Conservation (phyloP, 2,888 invertebrate genomes). For the Nomada fabriciana region DNA sequence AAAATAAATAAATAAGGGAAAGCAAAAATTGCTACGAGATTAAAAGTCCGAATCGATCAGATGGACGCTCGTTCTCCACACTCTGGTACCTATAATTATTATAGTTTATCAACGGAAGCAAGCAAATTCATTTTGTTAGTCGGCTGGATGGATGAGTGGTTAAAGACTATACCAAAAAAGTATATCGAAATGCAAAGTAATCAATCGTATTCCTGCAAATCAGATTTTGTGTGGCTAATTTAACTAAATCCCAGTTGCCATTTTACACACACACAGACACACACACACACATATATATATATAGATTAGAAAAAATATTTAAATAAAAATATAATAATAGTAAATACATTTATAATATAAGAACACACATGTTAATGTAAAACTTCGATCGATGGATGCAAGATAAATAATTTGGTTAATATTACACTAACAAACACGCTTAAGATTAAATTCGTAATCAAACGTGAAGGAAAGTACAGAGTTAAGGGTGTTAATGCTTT, state of each 20-base stretch:
- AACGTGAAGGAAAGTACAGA: constrained; percentile 4
- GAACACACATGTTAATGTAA: constrained; percentile 42
- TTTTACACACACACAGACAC: neutral
- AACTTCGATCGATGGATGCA: constrained; percentile 20
- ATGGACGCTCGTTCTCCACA: constrained; percentile 56
- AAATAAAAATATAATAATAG: neutral
- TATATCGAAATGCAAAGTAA: constrained; percentile 46
- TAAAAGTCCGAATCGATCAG: constrained; percentile 40
- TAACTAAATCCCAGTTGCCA: constrained; percentile 18
- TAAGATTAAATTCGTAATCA: constrained; percentile 26
- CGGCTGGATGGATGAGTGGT: constrained; percentile 84
- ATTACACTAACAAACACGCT: constrained; percentile 10
- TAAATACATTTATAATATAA: constrained; percentile 12
- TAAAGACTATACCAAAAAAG: constrained; percentile 68
- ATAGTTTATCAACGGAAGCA: constrained; percentile 64
- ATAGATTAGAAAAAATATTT: neutral
- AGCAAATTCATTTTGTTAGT: constrained; percentile 78
- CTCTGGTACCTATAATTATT: constrained; percentile 73
- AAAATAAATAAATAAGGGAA: constrained; percentile 25
- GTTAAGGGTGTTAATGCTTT: constrained; percentile 28
- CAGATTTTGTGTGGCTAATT: constrained; percentile 13
- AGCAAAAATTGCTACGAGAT: constrained; percentile 31
- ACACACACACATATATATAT: neutral
- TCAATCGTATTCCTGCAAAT: constrained; percentile 47
- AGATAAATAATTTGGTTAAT: constrained; percentile 39